phyloP scores from a whole-genome alignment of 2,113 vertebrate species.

The Rhipidura dahli region DNA sequence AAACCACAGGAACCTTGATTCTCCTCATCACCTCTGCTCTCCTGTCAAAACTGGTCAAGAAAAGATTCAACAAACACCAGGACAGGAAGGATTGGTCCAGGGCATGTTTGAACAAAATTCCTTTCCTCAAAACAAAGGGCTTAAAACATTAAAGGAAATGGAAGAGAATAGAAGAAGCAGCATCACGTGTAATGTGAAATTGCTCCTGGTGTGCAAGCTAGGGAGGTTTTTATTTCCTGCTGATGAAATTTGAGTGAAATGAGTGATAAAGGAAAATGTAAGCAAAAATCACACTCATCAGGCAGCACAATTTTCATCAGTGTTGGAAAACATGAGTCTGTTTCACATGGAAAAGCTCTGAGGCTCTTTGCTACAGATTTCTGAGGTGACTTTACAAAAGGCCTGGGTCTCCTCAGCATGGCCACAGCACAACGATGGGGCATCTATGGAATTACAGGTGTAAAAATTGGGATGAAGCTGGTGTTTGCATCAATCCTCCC shows the following conservation, averaged over 20 bases:
- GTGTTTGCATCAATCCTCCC: background rate
- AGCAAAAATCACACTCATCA: conserved; percentile 26
- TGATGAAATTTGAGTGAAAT: background rate
- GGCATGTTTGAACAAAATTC: background rate
- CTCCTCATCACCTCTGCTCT: background rate
- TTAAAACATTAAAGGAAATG: background rate
- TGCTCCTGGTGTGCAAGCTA: background rate
- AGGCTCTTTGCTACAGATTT: background rate
- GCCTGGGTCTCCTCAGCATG: background rate
- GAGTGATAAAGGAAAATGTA: conserved; percentile 24
- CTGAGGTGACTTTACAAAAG: background rate
- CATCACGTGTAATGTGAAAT: background rate
- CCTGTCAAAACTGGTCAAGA: background rate
- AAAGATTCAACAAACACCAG: background rate
- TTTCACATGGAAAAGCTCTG: background rate
- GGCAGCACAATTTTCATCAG: background rate
- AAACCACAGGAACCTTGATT: background rate
- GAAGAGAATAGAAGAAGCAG: background rate
- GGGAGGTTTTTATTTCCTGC: background rate
- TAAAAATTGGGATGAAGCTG: background rate
- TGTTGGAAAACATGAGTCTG: background rate
- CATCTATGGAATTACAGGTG: background rate
- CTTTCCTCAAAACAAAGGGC: background rate
- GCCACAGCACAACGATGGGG: background rate
- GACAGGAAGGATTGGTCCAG: background rate